Conservation (phyloP, 2,113 vertebrate genomes). For the Tauraco erythrolophus region DNA sequence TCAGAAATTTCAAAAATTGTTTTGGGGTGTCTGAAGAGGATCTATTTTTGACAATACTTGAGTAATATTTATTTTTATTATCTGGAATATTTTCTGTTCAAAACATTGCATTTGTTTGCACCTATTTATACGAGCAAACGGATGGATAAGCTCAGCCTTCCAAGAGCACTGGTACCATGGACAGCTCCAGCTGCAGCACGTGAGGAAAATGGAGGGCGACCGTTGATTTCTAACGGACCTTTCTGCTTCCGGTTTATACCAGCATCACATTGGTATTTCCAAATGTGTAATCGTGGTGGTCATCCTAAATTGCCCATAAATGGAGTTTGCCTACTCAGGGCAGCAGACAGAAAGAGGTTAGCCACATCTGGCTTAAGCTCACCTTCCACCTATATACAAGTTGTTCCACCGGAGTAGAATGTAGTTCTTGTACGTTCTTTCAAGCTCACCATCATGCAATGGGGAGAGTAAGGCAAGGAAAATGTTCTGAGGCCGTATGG, state of each 20-base stretch:
- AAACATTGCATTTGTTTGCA: background rate
- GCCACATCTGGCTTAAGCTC: background rate
- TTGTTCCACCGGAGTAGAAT: background rate
- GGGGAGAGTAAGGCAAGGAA: background rate
- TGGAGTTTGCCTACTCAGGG: background rate
- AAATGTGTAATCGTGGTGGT: background rate
- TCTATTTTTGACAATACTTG: background rate
- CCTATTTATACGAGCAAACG: background rate
- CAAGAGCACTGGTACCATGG: background rate
- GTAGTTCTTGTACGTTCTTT: background rate
- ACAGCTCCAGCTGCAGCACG: background rate
- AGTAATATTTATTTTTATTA: background rate
- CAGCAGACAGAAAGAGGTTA: background rate
- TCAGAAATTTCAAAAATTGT: background rate
- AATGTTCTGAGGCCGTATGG: background rate
- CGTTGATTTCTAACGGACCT: accelerated
- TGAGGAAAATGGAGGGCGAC: accelerated
- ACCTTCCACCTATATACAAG: background rate
- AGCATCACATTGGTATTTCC: background rate
- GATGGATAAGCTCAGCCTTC: background rate
- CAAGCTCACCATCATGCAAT: background rate
- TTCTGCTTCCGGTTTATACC: background rate
- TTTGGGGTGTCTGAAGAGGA: background rate
- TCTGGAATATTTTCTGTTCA: background rate
- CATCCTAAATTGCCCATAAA: background rate